Evolutionary conservation across 2,113 vertebrate genomes (phyloP), one percentile per base, ranked within the genome.

Genomic region (Glaucomys volans): DNA sequence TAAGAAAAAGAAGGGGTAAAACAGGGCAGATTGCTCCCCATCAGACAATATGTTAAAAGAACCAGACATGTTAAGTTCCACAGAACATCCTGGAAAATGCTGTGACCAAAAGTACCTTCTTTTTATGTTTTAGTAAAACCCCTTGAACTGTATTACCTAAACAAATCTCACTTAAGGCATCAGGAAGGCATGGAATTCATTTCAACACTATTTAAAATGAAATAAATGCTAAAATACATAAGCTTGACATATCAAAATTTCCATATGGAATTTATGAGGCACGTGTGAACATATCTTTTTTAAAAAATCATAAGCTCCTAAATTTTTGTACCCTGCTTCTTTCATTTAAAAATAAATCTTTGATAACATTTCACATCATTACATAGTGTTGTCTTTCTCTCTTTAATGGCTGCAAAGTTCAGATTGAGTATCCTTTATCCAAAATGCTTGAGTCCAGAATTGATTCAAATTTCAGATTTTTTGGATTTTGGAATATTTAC

Each of bases 21-120:
- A 77, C 24, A 94, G 89, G 97, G 95, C 89, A 96, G 96, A 95
- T 71, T 95, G 96, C 95, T 98, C 89, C 97, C 97, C 97, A 98
- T 98, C 97, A 98, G 98, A 98, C 97, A 98, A 95, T 79, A 97
- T 37, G 95, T 96, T 97, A 99, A 99, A 99, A 93, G 75, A 99
- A 99, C 98, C 99, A 99, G 99, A 99, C 97, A 97, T 52, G 74
- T 88, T 87, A 98, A 95, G 87, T 88, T 97, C 71, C 98, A 82
- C 79, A 67, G 74, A 98, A 87, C 86, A 98, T 97, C 91, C 82
- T 96, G 83, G 95, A 87, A 90, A 95, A 97, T 80, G 71, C 95
- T 96, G 97, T 97, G 95, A 88, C 84, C 96, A 98, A 98, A 94
- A 92, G 82, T 90, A 80, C 50, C 94, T 71, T 9, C 2, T 91